These are phyloP conservation scores for Paramormyrops hopkinsi DNA, from an alignment of 2,797 vertebrate species.

Conservation along the genomic window DNA sequence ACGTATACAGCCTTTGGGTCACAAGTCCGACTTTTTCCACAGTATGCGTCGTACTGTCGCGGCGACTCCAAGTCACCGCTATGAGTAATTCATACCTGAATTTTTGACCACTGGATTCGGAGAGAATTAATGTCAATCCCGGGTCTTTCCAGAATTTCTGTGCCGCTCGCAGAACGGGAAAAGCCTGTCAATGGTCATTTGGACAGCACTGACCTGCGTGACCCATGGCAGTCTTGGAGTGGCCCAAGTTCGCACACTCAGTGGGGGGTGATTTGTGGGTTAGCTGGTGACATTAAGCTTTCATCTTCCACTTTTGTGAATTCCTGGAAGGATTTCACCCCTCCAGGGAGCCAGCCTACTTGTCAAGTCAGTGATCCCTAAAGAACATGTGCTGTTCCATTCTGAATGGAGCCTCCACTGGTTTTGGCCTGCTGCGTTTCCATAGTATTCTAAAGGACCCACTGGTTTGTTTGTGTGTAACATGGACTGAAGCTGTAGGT, in stretches of 20 bases:
- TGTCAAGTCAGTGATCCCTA: conserved; percentile 46
- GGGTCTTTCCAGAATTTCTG: neutral
- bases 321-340: conserved; percentile 41
- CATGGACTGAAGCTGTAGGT: neutral
- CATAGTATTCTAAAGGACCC: neutral
- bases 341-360: conserved; percentile 31
- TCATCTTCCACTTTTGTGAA: conserved; percentile 48
- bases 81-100: neutral
- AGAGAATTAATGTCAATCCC: neutral
- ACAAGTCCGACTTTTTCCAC: neutral
- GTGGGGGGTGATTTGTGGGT: conserved; percentile 35
- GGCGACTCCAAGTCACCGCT: neutral
- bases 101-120: neutral
- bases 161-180: neutral
- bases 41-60: neutral
- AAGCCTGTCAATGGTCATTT: neutral
- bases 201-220: neutral
- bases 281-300: conserved; percentile 41
- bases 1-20: neutral
- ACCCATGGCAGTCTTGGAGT: conserved; percentile 30
- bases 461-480: neutral
- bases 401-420: neutral
- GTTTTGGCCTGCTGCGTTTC: conserved; percentile 1
- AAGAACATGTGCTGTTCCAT: conserved; percentile 36
- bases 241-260: conserved; percentile 30